phyloP scores from a whole-genome alignment of 1,140 invertebrate genomes.

The Nephotettix cincticeps region DNA sequence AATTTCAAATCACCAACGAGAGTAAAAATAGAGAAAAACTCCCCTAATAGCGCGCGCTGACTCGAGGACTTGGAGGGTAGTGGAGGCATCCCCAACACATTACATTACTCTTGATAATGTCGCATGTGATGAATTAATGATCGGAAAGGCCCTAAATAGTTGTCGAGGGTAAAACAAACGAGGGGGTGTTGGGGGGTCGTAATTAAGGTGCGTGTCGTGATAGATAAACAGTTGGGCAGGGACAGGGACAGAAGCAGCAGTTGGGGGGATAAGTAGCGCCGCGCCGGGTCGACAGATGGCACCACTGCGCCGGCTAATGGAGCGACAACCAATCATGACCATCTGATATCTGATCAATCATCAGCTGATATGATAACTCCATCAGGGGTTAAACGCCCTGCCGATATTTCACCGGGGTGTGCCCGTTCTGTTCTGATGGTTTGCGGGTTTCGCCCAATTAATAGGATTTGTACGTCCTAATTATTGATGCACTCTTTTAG shows the following conservation, averaged over 20 bases:
- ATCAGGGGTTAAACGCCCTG: slow-evolving; percentile 2
- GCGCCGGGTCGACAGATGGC: not conserved
- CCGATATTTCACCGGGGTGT: not conserved
- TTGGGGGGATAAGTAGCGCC: not conserved
- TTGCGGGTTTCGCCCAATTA: not conserved
- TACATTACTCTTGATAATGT: slow-evolving; percentile 9
- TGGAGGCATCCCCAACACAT: not conserved
- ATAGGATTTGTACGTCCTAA: too few species aligned
- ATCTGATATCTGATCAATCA: slow-evolving; percentile 11
- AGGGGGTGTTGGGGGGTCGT: not conserved
- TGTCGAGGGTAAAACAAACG: slow-evolving; percentile 11
- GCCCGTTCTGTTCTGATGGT: not conserved
- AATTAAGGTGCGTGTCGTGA: slow-evolving; percentile 18
- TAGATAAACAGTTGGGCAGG: slow-evolving; percentile 12
- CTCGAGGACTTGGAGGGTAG: not conserved
- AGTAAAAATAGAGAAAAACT: too few species aligned
- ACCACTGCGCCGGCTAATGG: slow-evolving; percentile 1
- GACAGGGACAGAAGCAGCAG: not conserved
- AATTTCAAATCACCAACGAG: too few species aligned
- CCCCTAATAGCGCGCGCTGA: too few species aligned
- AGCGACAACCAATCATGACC: slow-evolving; percentile 15
- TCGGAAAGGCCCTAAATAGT: slow-evolving; percentile 1
- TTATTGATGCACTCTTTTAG: too few species aligned
- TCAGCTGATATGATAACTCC: not conserved
- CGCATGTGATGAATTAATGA: slow-evolving; percentile 3